phyloP scores from a whole-genome alignment of 2,113 vertebrate species.

The Larimichthys crocea region DNA sequence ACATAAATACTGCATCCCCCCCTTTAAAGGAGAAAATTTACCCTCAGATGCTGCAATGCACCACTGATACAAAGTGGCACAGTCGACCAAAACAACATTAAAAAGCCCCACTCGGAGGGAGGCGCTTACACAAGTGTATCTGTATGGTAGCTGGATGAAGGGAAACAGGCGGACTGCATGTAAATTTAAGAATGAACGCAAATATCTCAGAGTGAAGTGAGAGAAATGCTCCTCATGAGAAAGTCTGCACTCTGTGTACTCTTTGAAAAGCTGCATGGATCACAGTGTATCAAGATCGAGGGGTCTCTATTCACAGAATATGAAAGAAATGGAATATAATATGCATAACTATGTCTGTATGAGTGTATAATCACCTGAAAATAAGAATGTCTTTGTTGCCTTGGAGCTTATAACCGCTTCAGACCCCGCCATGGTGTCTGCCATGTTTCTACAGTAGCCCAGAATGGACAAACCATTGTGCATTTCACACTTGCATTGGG shows the following conservation, averaged over 20 bases:
- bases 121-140: not conserved
- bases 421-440: no score
- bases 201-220: not conserved
- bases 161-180: not conserved
- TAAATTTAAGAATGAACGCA: not conserved
- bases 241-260: not conserved
- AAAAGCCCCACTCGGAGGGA: not conserved
- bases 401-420: no score
- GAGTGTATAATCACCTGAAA: no score
- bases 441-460: no score
- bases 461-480: no score
- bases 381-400: no score
- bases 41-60: conserved; percentile 58
- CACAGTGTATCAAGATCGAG: not conserved
- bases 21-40: conserved; percentile 41
- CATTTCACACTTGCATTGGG: no score
- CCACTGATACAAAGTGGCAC: conserved; percentile 38
- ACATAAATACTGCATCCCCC: conserved; percentile 70
- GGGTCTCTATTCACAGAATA: no score
- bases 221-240: no score
- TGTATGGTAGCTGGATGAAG: not conserved
- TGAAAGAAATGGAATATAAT: no score
- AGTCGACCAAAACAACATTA: conserved; percentile 20
- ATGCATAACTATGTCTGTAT: no score
- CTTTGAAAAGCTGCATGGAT: conserved; percentile 6